Percentiles rank a stretch among this genome's conserved stretches.
Evolutionary conservation across 2,888 invertebrate species (phyloP).

Genomic region (Tipula unca): DNA sequence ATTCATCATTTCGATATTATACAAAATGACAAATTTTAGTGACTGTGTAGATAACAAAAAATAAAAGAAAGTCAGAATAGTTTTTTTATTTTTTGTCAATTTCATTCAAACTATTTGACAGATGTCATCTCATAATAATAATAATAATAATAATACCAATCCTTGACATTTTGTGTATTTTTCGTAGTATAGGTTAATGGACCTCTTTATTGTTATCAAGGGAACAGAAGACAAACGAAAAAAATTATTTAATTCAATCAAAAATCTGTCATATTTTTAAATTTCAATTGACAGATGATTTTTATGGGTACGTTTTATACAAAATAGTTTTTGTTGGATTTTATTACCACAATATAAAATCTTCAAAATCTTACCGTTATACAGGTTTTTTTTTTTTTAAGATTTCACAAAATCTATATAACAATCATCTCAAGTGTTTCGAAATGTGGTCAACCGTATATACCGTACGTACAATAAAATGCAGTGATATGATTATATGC

Average conservation of each 20-base stretch:
- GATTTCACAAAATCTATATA: not conserved
- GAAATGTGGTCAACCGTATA: not conserved
- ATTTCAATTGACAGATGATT: not conserved
- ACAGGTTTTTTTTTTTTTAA: not conserved
- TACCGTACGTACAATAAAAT: too few species aligned
- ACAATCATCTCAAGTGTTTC: not conserved
- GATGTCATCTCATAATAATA: not conserved
- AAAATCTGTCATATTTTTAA: not conserved
- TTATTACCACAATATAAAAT: not conserved
- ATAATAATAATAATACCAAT: conserved; percentile 1
- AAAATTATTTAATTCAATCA: not conserved
- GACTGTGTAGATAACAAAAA: not conserved
- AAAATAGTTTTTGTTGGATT: not conserved
- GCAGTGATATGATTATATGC: not conserved
- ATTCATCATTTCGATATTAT: not conserved
- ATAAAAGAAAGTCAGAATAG: not conserved
- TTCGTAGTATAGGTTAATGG: not conserved
- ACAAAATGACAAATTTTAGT: not conserved
- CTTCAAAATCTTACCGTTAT: not conserved
- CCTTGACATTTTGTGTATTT: not conserved
- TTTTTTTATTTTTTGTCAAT: not conserved
- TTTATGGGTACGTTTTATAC: not conserved
- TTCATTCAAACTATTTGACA: not conserved
- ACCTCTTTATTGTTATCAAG: not conserved
- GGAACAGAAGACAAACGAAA: not conserved